Conservation (phyloP, 2,888 invertebrate species). For the Camponotus fellah region DNA sequence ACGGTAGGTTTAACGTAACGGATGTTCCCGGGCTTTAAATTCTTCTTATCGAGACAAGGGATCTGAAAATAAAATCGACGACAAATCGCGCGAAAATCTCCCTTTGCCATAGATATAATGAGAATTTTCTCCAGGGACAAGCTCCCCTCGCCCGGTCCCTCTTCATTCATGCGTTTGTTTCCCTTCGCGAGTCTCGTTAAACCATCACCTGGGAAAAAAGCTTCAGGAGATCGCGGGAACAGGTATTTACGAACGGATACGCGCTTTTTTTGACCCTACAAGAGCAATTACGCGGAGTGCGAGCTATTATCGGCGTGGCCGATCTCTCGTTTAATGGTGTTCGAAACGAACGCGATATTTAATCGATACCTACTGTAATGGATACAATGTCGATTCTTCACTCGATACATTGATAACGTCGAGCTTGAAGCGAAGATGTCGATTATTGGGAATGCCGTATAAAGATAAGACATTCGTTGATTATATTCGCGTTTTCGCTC, state of each 20-base stretch:
- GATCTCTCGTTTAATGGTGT: constrained; percentile 37
- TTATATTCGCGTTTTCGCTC: constrained; percentile 16
- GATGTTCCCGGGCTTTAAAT: constrained; percentile 6
- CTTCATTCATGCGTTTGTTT: constrained; percentile 13
- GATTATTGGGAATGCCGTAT: neutral
- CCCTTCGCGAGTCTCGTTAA: constrained; percentile 20
- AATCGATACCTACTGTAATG: neutral
- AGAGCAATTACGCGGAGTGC: constrained; percentile 35
- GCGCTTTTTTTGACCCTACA: constrained; percentile 14
- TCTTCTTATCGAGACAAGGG: neutral
- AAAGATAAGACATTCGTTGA: constrained; percentile 18
- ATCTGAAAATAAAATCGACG: constrained; percentile 9
- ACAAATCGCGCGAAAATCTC: neutral
- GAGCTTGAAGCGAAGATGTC: neutral
- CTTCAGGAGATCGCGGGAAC: neutral
- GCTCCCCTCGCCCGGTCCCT: neutral
- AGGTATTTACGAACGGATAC: constrained; percentile 32
- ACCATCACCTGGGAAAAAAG: neutral
- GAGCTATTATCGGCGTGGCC: constrained; percentile 23
- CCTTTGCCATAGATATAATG: neutral
- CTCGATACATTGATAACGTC: constrained; percentile 1
- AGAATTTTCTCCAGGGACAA: neutral
- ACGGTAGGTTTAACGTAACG: neutral
- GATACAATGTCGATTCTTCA: neutral
- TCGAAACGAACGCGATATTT: constrained; percentile 20